A percentile compares a stretch with the other conserved stretches of the same genome.
Conservation (phyloP, 2,888 invertebrate genomes). For the Lobophora halterata region DNA sequence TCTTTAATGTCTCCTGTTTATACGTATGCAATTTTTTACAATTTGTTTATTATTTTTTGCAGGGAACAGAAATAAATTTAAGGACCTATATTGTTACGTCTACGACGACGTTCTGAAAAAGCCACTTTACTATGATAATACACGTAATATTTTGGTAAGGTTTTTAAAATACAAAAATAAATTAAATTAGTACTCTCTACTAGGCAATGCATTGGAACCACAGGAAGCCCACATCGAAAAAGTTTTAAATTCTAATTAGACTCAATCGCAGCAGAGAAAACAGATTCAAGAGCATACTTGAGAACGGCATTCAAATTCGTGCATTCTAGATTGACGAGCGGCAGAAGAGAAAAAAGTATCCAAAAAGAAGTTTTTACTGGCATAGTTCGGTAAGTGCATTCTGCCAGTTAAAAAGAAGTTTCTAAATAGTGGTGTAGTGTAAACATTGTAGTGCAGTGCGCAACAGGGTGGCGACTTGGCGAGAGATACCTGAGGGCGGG, state of each 20-base stretch:
- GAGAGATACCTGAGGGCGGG: constrained; percentile 60
- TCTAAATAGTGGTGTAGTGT: constrained; percentile 34
- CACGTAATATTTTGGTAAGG: too few species aligned
- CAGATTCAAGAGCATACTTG: constrained; percentile 10
- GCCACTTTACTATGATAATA: too few species aligned
- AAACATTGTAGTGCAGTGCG: constrained; percentile 71
- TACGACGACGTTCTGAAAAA: too few species aligned
- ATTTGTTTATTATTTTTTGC: too few species aligned
- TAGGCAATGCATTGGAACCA: constrained; percentile 10
- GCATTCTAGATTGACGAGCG: constrained; percentile 10
- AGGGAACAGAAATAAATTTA: too few species aligned
- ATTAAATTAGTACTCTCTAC: constrained; percentile 10
- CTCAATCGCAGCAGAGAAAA: constrained; percentile 4
- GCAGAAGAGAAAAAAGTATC: constrained; percentile 20
- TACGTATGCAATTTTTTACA: too few species aligned
- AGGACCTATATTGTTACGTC: too few species aligned
- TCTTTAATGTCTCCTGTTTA: too few species aligned
- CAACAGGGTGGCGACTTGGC: constrained; percentile 65
- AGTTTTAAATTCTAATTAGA: constrained; percentile 11
- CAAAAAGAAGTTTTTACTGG: constrained; percentile 21
- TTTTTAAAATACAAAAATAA: constrained; percentile 7
- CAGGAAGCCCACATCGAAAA: constrained; percentile 19
- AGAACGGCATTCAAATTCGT: too few species aligned
- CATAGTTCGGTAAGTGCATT: constrained; percentile 19
- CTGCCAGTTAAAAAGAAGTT: constrained; percentile 16